Evolutionary conservation across 2,797 vertebrate genomes (phyloP), one percentile per base, ranked within the genome.

Genomic region (Pseudomugil tenellus): DNA sequence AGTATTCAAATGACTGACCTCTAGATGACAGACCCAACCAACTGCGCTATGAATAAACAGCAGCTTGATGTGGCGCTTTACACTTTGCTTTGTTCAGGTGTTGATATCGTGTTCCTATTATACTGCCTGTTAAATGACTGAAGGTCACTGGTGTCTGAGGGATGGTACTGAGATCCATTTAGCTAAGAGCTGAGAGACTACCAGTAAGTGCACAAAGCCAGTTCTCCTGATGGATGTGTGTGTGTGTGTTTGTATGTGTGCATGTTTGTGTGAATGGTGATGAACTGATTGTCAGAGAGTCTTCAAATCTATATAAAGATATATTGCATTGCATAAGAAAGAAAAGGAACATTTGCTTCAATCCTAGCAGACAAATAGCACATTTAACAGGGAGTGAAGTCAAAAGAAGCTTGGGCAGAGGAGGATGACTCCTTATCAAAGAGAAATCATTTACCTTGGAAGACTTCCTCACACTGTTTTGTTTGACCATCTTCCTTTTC

Each of bases 1-100:
- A 79, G 85, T 89, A 89, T 92, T 92, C 84, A 91, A 92, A 92
- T 92, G 80, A 81, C 80, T 91, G 90, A 93, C 92, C 92, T 90
- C 90, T 87, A 89, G 90, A 91, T 90, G 89, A 91, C 81, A 91
- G 84, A 85, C 74, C 72, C 75, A 77, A 86, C 76, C 84, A 79
- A 86, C 83, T 84, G 80, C 55, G 83, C 85, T 85, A 81, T 87
- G 86, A 91, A 92, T 89, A 91, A 91, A 91, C 83, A 87, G 83
- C 72, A 86, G 78, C 85, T 84, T 92, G 86, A 86, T 85, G 85
- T 76, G 81, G 48, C 46, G 72, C 84, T 88, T 87, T 82, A 78
- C 66, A 35, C 87, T 70, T 70, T 34, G 75, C 76, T 91, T 92
- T 91, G 87, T 89, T 87, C 78, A 80, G 86, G 80, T 89, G 85